Evolutionary conservation across 2,797 vertebrate genomes (phyloP).

Genomic region (Gobio occitaniae): DNA sequence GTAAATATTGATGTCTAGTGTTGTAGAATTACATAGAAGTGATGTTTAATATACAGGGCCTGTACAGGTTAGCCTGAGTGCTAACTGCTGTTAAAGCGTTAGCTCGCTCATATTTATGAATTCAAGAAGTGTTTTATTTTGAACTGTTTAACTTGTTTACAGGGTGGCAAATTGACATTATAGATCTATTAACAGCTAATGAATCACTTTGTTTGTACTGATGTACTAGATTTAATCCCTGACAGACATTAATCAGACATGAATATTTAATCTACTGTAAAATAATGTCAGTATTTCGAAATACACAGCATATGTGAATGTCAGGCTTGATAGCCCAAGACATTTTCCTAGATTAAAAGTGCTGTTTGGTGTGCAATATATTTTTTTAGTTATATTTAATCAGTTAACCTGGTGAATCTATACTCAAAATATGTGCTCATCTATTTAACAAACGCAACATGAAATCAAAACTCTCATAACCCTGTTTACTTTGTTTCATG

Average conservation of each 20-base stretch:
- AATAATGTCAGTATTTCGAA: neutral
- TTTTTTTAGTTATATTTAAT: neutral
- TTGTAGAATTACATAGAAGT: neutral
- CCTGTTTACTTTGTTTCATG: neutral
- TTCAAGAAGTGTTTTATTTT: neutral
- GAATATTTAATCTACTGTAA: neutral
- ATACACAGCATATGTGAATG: neutral
- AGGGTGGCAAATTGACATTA: neutral
- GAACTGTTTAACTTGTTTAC: neutral
- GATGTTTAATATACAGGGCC: slow-evolving; percentile 21
- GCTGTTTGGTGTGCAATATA: neutral
- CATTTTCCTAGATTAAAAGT: neutral
- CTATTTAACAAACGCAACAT: neutral
- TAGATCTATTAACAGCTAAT: neutral
- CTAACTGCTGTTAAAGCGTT: slow-evolving; percentile 39
- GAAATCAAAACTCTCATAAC: neutral
- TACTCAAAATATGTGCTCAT: neutral
- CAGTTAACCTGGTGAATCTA: neutral
- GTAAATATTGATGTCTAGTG: neutral
- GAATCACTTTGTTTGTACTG: neutral
- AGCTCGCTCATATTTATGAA: neutral
- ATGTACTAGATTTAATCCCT: neutral
- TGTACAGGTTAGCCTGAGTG: slow-evolving; percentile 32
- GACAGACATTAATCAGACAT: neutral
- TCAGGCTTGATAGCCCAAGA: neutral